These are phyloP conservation scores for Eufriesea mexicana DNA, from an alignment of 1,140 invertebrate genomes.

Conservation along the genomic window DNA sequence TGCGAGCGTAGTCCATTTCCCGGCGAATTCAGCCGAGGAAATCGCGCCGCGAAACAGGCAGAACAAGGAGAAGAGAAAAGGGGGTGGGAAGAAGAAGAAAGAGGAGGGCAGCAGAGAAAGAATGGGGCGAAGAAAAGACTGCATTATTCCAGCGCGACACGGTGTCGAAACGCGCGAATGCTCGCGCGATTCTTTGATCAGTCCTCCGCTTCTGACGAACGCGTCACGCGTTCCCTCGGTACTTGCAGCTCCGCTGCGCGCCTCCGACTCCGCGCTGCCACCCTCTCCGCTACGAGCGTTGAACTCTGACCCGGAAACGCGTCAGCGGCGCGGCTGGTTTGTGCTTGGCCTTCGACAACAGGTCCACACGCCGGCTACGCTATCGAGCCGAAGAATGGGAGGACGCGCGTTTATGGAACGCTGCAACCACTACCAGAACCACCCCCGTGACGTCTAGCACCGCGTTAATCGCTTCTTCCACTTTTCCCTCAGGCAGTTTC, in stretches of 20 bases:
- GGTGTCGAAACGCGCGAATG: constrained; percentile 26
- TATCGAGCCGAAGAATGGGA: constrained; percentile 37
- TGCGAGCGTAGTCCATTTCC: constrained; percentile 23
- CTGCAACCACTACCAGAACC: too few relatives aligned
- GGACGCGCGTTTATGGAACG: constrained; percentile 23
- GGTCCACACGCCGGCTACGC: constrained; percentile 39
- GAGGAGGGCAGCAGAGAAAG: neutral
- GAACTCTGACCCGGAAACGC: constrained; percentile 66
- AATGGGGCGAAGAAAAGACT: neutral
- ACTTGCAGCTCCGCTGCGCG: too few relatives aligned
- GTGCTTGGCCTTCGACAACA: constrained; percentile 67
- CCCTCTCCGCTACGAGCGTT: constrained; percentile 46
- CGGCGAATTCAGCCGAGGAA: neutral
- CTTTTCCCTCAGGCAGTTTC: too few relatives aligned
- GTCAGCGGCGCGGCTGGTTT: constrained; percentile 41
- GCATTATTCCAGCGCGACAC: constrained; percentile 13
- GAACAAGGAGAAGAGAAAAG: neutral
- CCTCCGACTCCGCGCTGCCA: too few relatives aligned
- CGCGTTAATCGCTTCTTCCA: neutral
- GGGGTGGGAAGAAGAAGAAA: neutral
- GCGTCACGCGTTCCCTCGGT: neutral
- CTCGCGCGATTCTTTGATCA: constrained; percentile 51
- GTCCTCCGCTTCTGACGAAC: constrained; percentile 10
- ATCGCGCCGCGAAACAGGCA: neutral
- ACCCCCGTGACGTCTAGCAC: neutral